Evolutionary conservation across 2,888 invertebrate genomes (phyloP).

Genomic region (Julus scanicus): DNA sequence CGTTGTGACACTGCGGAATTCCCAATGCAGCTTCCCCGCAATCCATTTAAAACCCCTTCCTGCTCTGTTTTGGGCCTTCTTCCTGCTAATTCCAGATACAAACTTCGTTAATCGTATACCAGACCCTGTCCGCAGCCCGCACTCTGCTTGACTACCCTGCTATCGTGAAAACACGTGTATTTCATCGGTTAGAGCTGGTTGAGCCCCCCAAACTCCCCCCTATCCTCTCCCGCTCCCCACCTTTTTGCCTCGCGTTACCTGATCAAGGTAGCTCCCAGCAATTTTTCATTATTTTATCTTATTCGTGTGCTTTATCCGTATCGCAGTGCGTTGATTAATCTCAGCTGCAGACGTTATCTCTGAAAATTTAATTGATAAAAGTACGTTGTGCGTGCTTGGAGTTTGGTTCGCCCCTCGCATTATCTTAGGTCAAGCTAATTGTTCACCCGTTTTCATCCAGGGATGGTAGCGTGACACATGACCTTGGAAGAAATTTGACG

Average conservation of each 20-base stretch:
- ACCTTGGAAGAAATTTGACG: background rate
- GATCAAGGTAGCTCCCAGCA: background rate
- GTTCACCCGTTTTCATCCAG: background rate
- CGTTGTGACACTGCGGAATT: background rate
- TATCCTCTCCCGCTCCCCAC: background rate
- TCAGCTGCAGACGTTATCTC: background rate
- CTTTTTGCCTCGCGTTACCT: background rate
- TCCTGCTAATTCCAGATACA: slow-evolving; percentile 19
- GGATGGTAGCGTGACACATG: background rate
- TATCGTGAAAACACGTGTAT: background rate
- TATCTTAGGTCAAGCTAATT: background rate
- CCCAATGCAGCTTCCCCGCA: background rate
- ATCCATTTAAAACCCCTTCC: background rate
- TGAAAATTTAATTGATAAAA: background rate
- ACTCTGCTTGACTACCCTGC: slow-evolving; percentile 7
- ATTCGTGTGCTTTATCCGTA: background rate
- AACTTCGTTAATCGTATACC: background rate
- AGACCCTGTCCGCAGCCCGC: slow-evolving; percentile 20
- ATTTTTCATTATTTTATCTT: background rate
- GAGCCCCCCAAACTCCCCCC: background rate
- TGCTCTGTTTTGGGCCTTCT: background rate
- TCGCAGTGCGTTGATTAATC: background rate
- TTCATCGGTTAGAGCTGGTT: background rate
- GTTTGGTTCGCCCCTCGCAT: background rate
- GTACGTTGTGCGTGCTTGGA: background rate